Conservation (phyloP, 2,888 invertebrate genomes). For the Zaprionus lineosus region DNA sequence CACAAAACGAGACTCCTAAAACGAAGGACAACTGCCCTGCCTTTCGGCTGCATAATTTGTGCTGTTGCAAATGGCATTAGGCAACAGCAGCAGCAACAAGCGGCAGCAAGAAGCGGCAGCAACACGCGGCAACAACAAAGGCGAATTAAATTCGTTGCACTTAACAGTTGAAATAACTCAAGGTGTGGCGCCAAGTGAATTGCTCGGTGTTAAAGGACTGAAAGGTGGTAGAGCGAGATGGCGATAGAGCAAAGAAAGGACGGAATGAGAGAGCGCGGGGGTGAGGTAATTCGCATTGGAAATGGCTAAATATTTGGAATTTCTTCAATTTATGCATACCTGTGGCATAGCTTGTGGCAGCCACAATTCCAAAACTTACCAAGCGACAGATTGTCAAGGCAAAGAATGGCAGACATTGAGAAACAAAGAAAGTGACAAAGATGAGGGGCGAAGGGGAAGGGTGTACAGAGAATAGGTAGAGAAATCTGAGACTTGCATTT, state of each 20-base stretch:
- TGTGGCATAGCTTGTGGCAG: slow-evolving; percentile 27
- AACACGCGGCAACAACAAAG: too few relatives aligned
- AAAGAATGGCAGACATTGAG: background rate
- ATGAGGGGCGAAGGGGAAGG: background rate
- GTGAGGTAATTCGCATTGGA: background rate
- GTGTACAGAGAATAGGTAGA: background rate
- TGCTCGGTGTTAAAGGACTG: slow-evolving; percentile 3
- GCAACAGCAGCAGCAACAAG: slow-evolving; percentile 40
- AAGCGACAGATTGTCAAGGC: slow-evolving; percentile 35
- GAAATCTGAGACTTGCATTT: slow-evolving; percentile 2
- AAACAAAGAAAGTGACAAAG: slow-evolving; percentile 7
- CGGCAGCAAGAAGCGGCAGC: slow-evolving; percentile 32
- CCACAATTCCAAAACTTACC: slow-evolving; percentile 17
- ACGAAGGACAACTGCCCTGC: slow-evolving; percentile 52
- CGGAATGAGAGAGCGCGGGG: background rate
- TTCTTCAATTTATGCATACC: background rate
- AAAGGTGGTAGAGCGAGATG: background rate
- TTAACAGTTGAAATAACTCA: slow-evolving; percentile 69
- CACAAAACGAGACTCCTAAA: slow-evolving; percentile 2
- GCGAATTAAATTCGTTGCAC: slow-evolving; percentile 73
- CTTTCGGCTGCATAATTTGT: slow-evolving; percentile 63
- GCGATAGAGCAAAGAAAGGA: background rate
- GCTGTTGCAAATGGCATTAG: slow-evolving; percentile 64
- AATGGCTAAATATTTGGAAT: background rate
- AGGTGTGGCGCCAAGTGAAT: slow-evolving; percentile 45